Conservation (phyloP, 2,113 vertebrate species). For the Carlito syrichta region DNA sequence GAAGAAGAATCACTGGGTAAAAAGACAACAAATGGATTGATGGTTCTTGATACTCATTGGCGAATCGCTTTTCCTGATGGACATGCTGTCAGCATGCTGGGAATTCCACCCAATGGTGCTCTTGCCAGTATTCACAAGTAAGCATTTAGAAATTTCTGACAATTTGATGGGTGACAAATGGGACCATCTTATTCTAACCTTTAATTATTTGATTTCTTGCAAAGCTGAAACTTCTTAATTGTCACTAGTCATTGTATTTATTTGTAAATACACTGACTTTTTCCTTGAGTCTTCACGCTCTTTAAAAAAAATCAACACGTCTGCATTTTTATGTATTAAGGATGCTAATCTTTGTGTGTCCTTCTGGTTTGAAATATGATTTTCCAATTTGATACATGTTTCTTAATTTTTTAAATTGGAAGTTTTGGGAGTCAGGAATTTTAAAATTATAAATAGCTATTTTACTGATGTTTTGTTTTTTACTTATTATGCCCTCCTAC, state of each 20-base stretch:
- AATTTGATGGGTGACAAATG: background rate
- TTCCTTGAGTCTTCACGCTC: no score
- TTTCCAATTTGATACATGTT: background rate
- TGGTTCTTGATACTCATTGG: background rate
- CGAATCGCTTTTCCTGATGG: background rate
- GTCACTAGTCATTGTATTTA: background rate
- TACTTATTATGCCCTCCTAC: background rate
- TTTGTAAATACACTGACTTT: background rate
- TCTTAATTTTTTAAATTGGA: background rate
- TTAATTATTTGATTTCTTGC: background rate
- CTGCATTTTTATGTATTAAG: background rate
- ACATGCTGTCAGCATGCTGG: rapidly evolving
- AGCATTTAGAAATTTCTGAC: background rate
- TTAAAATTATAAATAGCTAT: background rate
- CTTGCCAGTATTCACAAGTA: background rate
- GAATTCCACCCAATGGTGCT: no score
- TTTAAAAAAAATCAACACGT: background rate
- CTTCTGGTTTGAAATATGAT: background rate
- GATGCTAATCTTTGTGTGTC: background rate
- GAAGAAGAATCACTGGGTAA: background rate
- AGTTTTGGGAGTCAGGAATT: background rate
- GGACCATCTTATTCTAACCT: background rate
- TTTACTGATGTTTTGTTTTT: background rate
- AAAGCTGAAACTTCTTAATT: background rate
- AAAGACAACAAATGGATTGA: background rate